Conservation (phyloP, 2,888 invertebrate genomes). For the Drosophila buzzatii region DNA sequence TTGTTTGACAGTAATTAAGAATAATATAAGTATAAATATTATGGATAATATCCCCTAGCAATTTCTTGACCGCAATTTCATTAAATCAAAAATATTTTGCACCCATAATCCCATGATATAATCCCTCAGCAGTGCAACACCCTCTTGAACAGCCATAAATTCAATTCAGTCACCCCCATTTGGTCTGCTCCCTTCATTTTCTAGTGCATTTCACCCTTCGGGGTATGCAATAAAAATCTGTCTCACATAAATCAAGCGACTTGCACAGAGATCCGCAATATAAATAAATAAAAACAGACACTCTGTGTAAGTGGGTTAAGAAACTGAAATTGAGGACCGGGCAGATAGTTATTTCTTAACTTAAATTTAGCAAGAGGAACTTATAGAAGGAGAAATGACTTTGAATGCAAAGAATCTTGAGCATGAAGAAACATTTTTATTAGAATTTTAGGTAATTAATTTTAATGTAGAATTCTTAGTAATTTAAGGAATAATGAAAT, state of each 20-base stretch:
- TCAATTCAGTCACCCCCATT: conserved; percentile 70
- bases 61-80: conserved; percentile 28
- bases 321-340: conserved; percentile 35
- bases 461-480: too few species aligned
- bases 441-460: not conserved
- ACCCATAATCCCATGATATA: conserved; percentile 54
- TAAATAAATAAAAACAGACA: conserved; percentile 29
- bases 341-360: not conserved
- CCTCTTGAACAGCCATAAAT: conserved; percentile 55
- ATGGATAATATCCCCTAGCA: conserved; percentile 10
- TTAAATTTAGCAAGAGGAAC: not conserved
- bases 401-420: not conserved
- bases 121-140: conserved; percentile 50
- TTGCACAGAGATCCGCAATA: conserved; percentile 30
- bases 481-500: not conserved
- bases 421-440: not conserved
- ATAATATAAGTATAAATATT: conserved; percentile 1
- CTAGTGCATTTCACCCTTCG: conserved; percentile 50
- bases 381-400: not conserved
- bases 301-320: conserved; percentile 54
- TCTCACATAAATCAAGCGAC: conserved; percentile 68
- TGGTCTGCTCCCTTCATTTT: conserved; percentile 22
- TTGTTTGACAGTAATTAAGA: not conserved
- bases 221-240: conserved; percentile 74
- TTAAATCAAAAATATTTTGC: conserved; percentile 41